A percentile compares a stretch with the other conserved stretches of the same genome.
Evolutionary conservation across 1,140 invertebrate species (phyloP).

Genomic region (Brachionus plicatilis): DNA sequence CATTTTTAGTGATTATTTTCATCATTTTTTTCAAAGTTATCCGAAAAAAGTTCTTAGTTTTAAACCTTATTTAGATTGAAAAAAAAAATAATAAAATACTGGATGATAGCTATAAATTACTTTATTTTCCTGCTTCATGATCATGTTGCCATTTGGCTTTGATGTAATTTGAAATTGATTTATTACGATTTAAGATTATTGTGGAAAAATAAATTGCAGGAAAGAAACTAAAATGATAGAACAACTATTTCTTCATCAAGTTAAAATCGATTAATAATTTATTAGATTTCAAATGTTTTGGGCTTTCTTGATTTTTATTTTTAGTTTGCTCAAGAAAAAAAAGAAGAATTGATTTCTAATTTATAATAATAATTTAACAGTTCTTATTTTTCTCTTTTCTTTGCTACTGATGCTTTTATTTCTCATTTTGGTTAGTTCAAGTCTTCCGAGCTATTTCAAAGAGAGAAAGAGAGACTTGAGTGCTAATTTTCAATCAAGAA

Average conservation of each 20-base stretch:
- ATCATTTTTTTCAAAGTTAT: too few relatives aligned
- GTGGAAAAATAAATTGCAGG: not conserved
- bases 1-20: too few relatives aligned
- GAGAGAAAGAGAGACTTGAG: not conserved
- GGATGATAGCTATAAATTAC: not conserved
- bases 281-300: conserved; percentile 25
- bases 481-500: not conserved
- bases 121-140: not conserved
- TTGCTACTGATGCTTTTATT: not conserved
- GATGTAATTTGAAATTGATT: conserved; percentile 22
- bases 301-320: conserved; percentile 9
- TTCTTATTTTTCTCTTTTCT: not conserved
- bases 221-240: not conserved
- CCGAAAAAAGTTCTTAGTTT: not conserved
- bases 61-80: not conserved
- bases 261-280: conserved; percentile 27
- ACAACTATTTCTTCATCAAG: not conserved
- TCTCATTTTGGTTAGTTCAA: not conserved
- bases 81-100: not conserved
- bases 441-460: not conserved
- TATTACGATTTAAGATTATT: conserved; percentile 9
- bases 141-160: not conserved
- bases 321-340: not conserved
- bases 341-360: conserved; percentile 26
- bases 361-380: conserved; percentile 6